phyloP scores from a whole-genome alignment of 2,797 vertebrate genomes.

The Carduelis carduelis region DNA sequence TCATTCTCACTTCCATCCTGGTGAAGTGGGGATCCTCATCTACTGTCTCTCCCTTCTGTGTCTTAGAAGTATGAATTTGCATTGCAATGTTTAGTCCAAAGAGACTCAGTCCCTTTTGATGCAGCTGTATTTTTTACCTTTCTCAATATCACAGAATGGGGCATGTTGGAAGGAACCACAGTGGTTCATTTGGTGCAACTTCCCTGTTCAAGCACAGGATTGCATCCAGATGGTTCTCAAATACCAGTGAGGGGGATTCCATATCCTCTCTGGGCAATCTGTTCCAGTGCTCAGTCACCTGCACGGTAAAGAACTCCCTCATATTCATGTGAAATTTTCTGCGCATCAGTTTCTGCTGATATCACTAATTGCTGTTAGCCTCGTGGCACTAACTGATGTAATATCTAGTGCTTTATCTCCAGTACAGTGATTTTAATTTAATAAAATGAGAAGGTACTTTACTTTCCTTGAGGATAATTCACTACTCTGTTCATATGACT shows the following conservation, averaged over 20 bases:
- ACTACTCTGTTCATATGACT: not conserved
- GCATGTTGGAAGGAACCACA: not conserved
- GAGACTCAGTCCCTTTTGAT: not conserved
- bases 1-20: not conserved
- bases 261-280: not conserved
- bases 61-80: not conserved
- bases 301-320: not conserved
- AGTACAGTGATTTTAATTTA: not conserved
- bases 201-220: not conserved
- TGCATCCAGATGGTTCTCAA: not conserved
- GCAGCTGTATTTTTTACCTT: not conserved
- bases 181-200: not conserved
- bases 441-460: not conserved
- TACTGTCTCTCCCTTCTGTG: not conserved
- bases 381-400: not conserved
- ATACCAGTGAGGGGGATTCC: not conserved
- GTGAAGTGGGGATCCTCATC: not conserved
- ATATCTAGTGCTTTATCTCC: not conserved
- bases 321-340: not conserved
- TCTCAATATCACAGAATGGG: not conserved
- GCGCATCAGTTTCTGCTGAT: not conserved
- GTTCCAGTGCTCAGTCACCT: not conserved
- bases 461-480: not conserved
- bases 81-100: not conserved
- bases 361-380: not conserved